These are phyloP conservation scores for Osmerus eperlanus DNA, from an alignment of 2,113 vertebrate species.

Conservation along the genomic window DNA sequence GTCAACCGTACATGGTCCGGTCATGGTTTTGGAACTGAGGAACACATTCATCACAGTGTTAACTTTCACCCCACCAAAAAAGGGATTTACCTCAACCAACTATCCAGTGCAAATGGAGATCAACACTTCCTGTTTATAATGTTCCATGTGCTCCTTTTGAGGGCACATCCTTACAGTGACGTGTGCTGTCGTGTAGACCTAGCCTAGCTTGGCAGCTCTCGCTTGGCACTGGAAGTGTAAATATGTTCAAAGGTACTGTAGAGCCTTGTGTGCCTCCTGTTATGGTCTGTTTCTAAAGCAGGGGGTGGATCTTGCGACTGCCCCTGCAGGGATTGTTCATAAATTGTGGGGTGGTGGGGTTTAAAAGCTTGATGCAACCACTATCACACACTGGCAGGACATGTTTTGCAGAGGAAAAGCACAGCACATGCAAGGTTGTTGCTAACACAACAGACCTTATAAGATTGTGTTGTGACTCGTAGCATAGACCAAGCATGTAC, in stretches of 20 bases:
- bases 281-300: constrained; percentile 28
- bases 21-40: too few relatives aligned
- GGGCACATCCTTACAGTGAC: neutral
- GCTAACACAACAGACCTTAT: neutral
- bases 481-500: too few relatives aligned
- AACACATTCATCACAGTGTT: too few relatives aligned
- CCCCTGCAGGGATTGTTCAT: constrained; percentile 32
- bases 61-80: too few relatives aligned
- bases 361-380: constrained; percentile 12
- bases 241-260: constrained; percentile 38
- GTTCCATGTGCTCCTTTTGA: too few relatives aligned
- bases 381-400: neutral
- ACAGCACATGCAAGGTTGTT: neutral
- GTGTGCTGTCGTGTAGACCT: neutral
- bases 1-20: too few relatives aligned
- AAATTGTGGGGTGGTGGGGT: constrained; percentile 38
- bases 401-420: constrained; percentile 4
- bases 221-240: constrained; percentile 32
- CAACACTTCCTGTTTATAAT: too few relatives aligned
- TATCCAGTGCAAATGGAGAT: too few relatives aligned
- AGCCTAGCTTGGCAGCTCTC: constrained; percentile 31
- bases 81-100: too few relatives aligned
- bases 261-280: constrained; percentile 22
- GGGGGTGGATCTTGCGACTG: constrained; percentile 10
- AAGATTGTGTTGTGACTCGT: too few relatives aligned